Conservation (phyloP, 1,140 invertebrate species). For the Mactra quadrangularis region DNA sequence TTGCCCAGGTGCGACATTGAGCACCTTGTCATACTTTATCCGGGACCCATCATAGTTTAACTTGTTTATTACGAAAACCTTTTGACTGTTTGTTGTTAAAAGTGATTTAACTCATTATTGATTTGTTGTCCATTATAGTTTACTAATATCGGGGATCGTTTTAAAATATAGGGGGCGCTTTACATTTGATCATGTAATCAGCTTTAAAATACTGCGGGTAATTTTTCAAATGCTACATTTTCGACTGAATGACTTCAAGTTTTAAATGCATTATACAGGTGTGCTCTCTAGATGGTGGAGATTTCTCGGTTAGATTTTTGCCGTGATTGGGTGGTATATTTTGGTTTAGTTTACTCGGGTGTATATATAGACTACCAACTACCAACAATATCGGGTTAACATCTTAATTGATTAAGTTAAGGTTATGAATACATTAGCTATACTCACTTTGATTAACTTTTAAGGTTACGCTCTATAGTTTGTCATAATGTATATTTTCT, state of each 20-base stretch:
- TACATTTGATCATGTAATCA: neutral
- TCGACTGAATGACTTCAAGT: constrained; percentile 22
- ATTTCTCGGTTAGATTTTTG: neutral
- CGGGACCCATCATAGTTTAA: neutral
- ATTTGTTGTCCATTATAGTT: constrained; percentile 13
- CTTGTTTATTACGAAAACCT: neutral
- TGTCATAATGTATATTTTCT: too few species aligned
- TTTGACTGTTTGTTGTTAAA: constrained; percentile 30
- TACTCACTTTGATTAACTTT: neutral
- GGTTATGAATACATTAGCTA: constrained; percentile 32
- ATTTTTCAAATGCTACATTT: constrained; percentile 39
- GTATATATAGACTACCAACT: constrained; percentile 5
- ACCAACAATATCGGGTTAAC: constrained; percentile 17
- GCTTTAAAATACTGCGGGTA: constrained; percentile 7
- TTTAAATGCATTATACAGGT: constrained; percentile 15
- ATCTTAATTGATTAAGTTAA: constrained; percentile 43
- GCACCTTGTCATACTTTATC: neutral
- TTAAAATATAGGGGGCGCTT: too few species aligned
- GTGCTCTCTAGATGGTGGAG: constrained; percentile 17
- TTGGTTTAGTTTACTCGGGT: too few species aligned
- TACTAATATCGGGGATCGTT: constrained; percentile 1
- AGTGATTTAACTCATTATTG: constrained; percentile 25
- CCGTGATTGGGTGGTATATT: neutral
- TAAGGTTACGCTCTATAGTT: too few species aligned
- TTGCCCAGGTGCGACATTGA: constrained; percentile 17